phyloP scores from a whole-genome alignment of 2,888 invertebrate species.

The Lasioglossum pauxillum region DNA sequence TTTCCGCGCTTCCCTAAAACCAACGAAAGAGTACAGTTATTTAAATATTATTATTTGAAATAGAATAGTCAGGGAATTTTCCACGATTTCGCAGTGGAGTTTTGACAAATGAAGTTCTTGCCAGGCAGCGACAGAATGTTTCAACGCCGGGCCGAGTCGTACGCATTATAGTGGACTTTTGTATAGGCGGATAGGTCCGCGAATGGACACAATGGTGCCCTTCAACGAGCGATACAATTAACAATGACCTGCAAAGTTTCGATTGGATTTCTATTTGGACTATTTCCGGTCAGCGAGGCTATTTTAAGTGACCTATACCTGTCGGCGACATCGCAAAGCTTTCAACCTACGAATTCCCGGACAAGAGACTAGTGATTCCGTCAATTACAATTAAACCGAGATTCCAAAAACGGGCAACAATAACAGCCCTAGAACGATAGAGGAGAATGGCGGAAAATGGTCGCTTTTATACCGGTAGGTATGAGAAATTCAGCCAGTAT shows the following conservation, averaged over 20 bases:
- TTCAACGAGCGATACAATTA: conserved; percentile 2
- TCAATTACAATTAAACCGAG: not conserved
- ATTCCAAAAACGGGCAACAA: not conserved
- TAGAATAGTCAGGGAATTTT: not conserved
- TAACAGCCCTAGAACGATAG: not conserved
- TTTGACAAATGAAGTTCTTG: not conserved
- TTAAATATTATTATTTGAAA: not conserved
- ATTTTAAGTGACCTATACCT: not conserved
- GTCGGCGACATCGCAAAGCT: not conserved
- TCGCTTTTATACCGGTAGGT: too few species aligned
- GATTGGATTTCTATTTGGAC: conserved; percentile 1
- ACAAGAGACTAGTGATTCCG: not conserved
- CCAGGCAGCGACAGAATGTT: not conserved
- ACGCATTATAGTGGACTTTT: not conserved
- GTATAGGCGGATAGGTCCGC: not conserved
- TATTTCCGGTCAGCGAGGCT: conserved; percentile 1
- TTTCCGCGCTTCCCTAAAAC: too few species aligned
- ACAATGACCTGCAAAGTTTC: conserved; percentile 3
- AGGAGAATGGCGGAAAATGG: not conserved
- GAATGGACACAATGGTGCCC: not conserved
- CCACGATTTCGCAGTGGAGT: too few species aligned
- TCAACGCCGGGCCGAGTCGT: not conserved
- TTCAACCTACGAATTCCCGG: not conserved
- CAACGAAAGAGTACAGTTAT: not conserved
- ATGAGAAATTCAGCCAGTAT: not conserved